Evolutionary conservation across 64 coral and sea anemone species (phyloP), one percentile per base, ranked within the genome.

Genomic region (Montipora efflorescens): DNA sequence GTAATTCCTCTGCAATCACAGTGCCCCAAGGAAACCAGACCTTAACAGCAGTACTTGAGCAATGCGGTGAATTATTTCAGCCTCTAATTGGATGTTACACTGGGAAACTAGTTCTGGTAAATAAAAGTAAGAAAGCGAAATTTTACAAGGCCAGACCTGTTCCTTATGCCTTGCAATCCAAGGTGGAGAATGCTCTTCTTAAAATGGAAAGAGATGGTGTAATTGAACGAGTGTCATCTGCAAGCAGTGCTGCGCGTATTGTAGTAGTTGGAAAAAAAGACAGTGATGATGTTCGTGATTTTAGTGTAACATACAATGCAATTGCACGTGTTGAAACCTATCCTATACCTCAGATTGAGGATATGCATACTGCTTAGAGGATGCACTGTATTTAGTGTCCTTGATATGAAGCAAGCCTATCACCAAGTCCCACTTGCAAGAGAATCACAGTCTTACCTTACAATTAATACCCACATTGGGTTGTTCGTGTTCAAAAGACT

Each of bases 181-280:
- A 47, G 5, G 68, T 53, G 16, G 61, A 90, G 51, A 57, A 90
- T n/a, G 15, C 87, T 20, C 62, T 95, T 20, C 46, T 73, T 14
- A 95, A 95, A 59, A 90, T 87, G 87, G 93, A 95, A 95, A 90
- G 77, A 66, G 93, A 85, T 76, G 93, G 93, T 48, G 93, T 89
- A 9, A 90, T 90, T 83, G 45, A 92, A 67, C 83, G 59, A 90
- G 93, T 94, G 78, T 75, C 78, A 59, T 94, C 93, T 83, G 93
- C 83, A 5, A 55, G n/a, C 58, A 83, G 93, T 82, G 85, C 82
- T 8, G 91, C 83, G 12, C 83, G 73, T 9, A 93, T 87, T 67
- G 53, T 57, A 57, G 53, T 57, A 6, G 53, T 57, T 57, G 53
- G 53, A 6, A 57, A 57, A 11, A 57, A 57, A 57, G 53, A 57